These are phyloP conservation scores for Paratilapia polleni DNA, from an alignment of 2,113 vertebrate species.

Conservation along the genomic window DNA sequence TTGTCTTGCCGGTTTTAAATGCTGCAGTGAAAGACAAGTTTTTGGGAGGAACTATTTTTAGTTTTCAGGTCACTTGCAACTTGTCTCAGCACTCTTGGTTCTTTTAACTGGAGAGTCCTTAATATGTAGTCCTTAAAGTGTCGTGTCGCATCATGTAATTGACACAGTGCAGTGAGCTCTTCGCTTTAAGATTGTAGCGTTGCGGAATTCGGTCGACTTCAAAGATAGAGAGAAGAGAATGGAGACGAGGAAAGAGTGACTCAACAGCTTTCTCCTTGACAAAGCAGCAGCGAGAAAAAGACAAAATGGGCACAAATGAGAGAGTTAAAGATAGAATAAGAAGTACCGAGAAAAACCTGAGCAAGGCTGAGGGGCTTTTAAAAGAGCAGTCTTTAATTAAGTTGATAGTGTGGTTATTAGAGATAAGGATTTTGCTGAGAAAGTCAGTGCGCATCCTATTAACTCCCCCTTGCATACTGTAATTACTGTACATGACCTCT, in stretches of 20 bases:
- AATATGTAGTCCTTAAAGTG: slow-evolving; percentile 65
- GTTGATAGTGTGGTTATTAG: slow-evolving; percentile 69
- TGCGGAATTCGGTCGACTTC: slow-evolving; percentile 39
- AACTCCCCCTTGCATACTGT: slow-evolving; percentile 40
- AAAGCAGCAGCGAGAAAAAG: background rate
- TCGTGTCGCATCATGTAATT: slow-evolving; percentile 63
- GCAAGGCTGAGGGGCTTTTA: slow-evolving; percentile 50
- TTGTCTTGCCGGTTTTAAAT: slow-evolving; percentile 29
- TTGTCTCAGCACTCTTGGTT: slow-evolving; percentile 47
- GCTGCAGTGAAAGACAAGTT: slow-evolving; percentile 38
- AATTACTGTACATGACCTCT: slow-evolving; percentile 57
- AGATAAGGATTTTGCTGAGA: slow-evolving; percentile 65
- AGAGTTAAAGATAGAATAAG: slow-evolving; percentile 29
- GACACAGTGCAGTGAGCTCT: slow-evolving; percentile 18
- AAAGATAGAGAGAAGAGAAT: slow-evolving; percentile 35
- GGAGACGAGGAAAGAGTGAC: slow-evolving; percentile 37
- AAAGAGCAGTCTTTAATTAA: slow-evolving; percentile 71
- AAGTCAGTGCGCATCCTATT: slow-evolving; percentile 45
- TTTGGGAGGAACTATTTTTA: slow-evolving; percentile 61
- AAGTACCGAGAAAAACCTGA: slow-evolving; percentile 18
- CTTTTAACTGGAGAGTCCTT: slow-evolving; percentile 55
- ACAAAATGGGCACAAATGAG: slow-evolving; percentile 32
- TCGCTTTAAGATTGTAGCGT: slow-evolving; percentile 6
- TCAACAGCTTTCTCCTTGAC: slow-evolving; percentile 49
- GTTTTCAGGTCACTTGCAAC: slow-evolving; percentile 69